Base-by-base conservation (phyloP, 2,797 vertebrate species). In the Chloroceryle inda region DNA sequence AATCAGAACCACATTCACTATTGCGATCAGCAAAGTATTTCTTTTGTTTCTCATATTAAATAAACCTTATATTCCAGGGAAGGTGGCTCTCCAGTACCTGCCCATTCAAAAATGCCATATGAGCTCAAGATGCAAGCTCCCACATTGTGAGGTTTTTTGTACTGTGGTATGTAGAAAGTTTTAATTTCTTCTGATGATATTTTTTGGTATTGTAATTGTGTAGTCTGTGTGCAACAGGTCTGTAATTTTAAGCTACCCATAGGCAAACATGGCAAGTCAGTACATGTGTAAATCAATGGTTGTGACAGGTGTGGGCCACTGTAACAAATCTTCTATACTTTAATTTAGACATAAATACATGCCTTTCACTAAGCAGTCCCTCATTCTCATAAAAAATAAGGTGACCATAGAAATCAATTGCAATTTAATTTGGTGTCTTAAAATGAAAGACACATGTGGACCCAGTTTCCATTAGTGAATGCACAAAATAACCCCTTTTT, bases 401-500 rank as follows among this genome's bases (percentile, higher is more conserved):
- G 68, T 71, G 80, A 69, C 80, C 64, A 76, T 15, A 93, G 93
- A 91, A 96, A 92, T 44, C 71, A 91, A 53, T 42, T 47, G 47
- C 13, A 33, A 94, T 91, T 96, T 92, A 94, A 96, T 96, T 76
- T 95, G 42, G 61, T 88, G 23, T 85, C 89, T 94, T 89, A 80
- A 96, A 97, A 97, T 95, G 61, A 97, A 96, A 96, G 90, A 94
- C 79, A 88, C 15, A 68, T 73, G 88, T 80, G 66, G 79, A 93
- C 29, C 22, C 49, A 91, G 19, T 2, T 86, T 63, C 53, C 38
- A 73, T 55, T 74, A 86, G 40, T 26, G 69, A 94, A 69, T 87
- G 86, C 64, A 93, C 29, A 38, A 82, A 94, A 94, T 63, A 90
- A 37, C 42, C 63, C 68, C 67, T 33, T 33, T 89, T 91, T 4